Evolutionary conservation across 2,797 vertebrate genomes (phyloP).

Genomic region (Chaenodraco wilsoni): DNA sequence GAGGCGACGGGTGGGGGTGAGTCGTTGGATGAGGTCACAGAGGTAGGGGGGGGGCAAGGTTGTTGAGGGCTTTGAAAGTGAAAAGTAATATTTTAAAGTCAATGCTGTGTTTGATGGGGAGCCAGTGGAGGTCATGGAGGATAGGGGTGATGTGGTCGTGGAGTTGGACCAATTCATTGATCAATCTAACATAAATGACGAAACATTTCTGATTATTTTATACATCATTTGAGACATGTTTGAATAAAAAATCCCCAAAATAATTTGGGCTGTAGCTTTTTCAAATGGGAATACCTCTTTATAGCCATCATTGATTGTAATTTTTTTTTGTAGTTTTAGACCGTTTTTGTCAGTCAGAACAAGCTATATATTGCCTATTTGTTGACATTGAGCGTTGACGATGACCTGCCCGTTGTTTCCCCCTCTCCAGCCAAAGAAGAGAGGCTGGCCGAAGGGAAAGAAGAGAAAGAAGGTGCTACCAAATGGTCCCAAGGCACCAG

Average conservation of each 20-base stretch:
- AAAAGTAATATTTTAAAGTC: too few species aligned
- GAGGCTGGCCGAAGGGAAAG: conserved; percentile 98
- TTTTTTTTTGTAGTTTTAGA: too few species aligned
- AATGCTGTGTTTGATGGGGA: too few species aligned
- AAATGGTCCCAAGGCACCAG: conserved; percentile 96
- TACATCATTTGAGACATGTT: not conserved
- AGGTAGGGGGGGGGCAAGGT: too few species aligned
- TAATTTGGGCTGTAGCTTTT: not conserved
- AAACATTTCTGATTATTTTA: not conserved
- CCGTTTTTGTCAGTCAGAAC: not conserved
- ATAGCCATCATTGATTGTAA: not conserved
- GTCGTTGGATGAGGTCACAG: too few species aligned
- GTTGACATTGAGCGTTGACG: not conserved
- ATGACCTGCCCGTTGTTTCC: conserved; percentile 15
- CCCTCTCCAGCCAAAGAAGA: conserved; percentile 90
- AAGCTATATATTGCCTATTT: not conserved
- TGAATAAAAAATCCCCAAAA: not conserved
- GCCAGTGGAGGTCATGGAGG: too few species aligned
- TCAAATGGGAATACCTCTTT: not conserved
- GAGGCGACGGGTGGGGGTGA: too few species aligned
- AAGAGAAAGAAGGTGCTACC: conserved; percentile 98
- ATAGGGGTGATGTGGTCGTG: not conserved
- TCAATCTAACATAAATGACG: not conserved
- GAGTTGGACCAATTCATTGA: not conserved
- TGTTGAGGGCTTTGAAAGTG: too few species aligned